Evolutionary conservation across 2,113 vertebrate genomes (phyloP), one percentile per base, ranked within the genome.

Genomic region (Clinocottus analis): DNA sequence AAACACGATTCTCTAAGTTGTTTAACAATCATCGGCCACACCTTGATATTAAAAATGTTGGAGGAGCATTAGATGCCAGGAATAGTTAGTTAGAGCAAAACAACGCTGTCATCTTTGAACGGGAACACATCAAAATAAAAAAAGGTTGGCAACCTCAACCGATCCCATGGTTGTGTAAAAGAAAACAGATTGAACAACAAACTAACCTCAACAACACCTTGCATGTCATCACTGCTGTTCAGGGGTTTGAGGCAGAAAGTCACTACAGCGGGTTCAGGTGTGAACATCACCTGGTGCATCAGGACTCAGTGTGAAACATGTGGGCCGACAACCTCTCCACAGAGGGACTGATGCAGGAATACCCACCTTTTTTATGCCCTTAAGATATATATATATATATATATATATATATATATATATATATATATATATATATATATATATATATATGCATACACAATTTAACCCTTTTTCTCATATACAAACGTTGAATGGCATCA

Each of bases 1-100:
- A 31, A 41, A 82, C 82, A 78, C 25, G 74, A 85, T 67, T 47
- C 66, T 59, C 39, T 55, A 35, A 45, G 63, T 66, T 78, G 51
- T 76, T 78, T 74, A 70, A 65, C 23, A 72, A 73, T 66, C 58
- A 63, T 51, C 1, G n/a, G 79, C 83, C 69, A 82, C 80, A 82
- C 81, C 84, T 90, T 79, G 74, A 83, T 74, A 78, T 74, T 59
- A 88, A 69, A 67, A 85, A 68, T 79, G 70, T 75, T 79, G 81
- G 67, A 85, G 74, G 80, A 82, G 35, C n/a, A 53, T 33, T 47
- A 64, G 66, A 85, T 72, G 83, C 65, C 70, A 64, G 82, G 78
- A 88, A 92, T 76, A 73, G 77, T 89, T 76, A 73, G 77, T 89
- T 86, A 53, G 59, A 69, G 74, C 65, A 66, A 78, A 84, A 86